phyloP scores from a whole-genome alignment of 2,113 vertebrate genomes.

The Accipiter cooperii region DNA sequence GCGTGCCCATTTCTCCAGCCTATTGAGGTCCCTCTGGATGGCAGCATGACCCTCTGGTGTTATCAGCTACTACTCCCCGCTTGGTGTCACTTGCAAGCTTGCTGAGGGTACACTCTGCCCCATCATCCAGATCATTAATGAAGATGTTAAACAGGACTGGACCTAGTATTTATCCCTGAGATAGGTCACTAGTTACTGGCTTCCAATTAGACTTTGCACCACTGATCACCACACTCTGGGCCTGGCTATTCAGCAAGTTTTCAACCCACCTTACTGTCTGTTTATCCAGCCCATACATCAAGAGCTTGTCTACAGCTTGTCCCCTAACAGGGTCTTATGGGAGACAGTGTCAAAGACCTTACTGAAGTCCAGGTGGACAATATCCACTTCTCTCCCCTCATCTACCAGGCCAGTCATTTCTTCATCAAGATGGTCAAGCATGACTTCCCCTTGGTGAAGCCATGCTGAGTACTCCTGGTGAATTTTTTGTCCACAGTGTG shows the following conservation, averaged over 20 bases:
- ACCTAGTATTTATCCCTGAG: background rate
- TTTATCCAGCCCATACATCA: background rate
- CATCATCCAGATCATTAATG: background rate
- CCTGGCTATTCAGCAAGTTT: background rate
- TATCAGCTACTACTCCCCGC: background rate
- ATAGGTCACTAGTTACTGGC: background rate
- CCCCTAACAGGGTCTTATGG: fast-evolving
- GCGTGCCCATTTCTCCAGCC: background rate
- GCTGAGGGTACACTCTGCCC: background rate
- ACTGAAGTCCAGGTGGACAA: background rate
- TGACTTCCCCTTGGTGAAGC: background rate
- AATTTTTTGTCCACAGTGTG: background rate
- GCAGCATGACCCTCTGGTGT: fast-evolving
- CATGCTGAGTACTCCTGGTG: background rate
- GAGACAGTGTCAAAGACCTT: background rate
- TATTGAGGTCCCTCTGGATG: background rate
- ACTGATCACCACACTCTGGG: background rate
- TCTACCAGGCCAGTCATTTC: background rate
- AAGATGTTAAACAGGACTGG: background rate
- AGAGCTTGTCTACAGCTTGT: background rate
- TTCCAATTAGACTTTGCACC: background rate
- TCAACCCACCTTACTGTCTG: background rate
- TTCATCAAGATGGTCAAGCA: background rate
- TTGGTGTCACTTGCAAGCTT: background rate
- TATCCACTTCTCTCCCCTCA: background rate